These are phyloP conservation scores for Melanargia galathea DNA, from an alignment of 2,888 invertebrate genomes.

Conservation along the genomic window DNA sequence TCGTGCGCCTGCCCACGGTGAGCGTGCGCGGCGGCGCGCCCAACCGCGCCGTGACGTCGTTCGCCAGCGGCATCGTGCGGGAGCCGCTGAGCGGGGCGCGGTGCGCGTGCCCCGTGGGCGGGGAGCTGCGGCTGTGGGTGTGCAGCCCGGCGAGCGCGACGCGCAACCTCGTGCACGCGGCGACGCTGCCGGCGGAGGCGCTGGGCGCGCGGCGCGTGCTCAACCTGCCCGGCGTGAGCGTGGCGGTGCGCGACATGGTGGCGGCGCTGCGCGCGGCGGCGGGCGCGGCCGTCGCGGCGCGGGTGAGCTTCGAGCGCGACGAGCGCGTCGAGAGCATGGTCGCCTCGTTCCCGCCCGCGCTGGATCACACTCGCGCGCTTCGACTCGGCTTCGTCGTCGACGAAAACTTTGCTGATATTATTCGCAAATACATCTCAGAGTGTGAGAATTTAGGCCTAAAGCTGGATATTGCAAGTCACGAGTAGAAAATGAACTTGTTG, in stretches of 20 bases:
- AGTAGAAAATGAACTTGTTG: no score
- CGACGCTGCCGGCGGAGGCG: slow-evolving; percentile 47
- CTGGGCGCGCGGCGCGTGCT: slow-evolving; percentile 58
- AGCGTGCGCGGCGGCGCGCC: slow-evolving; percentile 65
- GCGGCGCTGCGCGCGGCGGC: slow-evolving; percentile 56
- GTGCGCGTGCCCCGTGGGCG: slow-evolving; percentile 57
- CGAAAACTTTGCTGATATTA: slow-evolving; percentile 56
- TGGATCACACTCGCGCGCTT: slow-evolving; percentile 58
- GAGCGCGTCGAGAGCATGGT: slow-evolving; percentile 57
- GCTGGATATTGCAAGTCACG: background rate
- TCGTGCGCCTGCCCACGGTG: slow-evolving; percentile 67
- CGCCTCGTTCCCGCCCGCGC: slow-evolving; percentile 57
- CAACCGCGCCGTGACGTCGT: slow-evolving; percentile 71
- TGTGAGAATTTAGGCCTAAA: background rate
- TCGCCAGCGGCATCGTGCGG: slow-evolving; percentile 68
- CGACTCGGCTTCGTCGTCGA: slow-evolving; percentile 63
- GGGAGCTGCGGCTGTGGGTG: slow-evolving; percentile 60
- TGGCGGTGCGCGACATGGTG: slow-evolving; percentile 58
- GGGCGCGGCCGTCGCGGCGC: slow-evolving; percentile 54
- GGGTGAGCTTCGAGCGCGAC: slow-evolving; percentile 55
- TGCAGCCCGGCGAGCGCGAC: slow-evolving; percentile 61
- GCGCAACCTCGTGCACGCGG: slow-evolving; percentile 59
- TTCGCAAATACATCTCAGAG: slow-evolving; percentile 52
- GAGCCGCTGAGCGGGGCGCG: slow-evolving; percentile 61
- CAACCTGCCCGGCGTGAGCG: slow-evolving; percentile 63